Conservation (phyloP, 2,888 invertebrate species). For the Drosophila paramelanica region DNA sequence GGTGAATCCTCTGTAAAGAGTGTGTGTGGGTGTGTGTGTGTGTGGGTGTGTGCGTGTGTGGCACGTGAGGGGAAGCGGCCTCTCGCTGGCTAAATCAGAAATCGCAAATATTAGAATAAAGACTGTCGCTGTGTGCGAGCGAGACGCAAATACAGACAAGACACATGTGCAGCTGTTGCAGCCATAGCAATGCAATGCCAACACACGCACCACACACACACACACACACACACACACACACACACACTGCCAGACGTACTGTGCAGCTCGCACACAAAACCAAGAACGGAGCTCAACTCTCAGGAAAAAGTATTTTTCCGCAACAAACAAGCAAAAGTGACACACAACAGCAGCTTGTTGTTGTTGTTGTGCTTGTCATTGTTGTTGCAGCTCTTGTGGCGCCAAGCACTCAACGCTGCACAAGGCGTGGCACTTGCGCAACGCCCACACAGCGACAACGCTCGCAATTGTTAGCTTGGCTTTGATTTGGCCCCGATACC, state of each 20-base stretch:
- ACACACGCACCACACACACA: conserved; percentile 26
- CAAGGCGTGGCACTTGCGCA: conserved; percentile 69
- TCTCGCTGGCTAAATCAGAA: conserved; percentile 64
- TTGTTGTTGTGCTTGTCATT: conserved; percentile 8
- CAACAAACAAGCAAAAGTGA: conserved; percentile 79
- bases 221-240: conserved; percentile 14
- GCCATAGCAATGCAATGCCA: conserved; percentile 28
- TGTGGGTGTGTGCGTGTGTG: conserved; percentile 17
- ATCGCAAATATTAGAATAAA: conserved; percentile 80
- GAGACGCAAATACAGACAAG: conserved; percentile 54
- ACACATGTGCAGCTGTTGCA: conserved; percentile 61
- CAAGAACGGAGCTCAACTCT: conserved; percentile 45
- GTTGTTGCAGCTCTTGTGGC: conserved; percentile 44
- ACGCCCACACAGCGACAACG: conserved; percentile 59
- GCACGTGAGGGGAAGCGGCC: conserved; percentile 27
- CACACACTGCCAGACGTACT: conserved; percentile 1
- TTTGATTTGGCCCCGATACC: conserved; percentile 48
- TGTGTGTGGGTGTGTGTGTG: neutral
- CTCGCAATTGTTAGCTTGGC: conserved; percentile 47
- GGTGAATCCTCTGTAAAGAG: neutral
- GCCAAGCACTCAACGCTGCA: conserved; percentile 55
- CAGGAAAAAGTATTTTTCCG: conserved; percentile 67
- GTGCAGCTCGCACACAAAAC: conserved; percentile 14
- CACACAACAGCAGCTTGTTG: conserved; percentile 68
- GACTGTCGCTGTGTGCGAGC: conserved; percentile 41